A percentile compares a stretch with the other conserved stretches of the same genome.
Conservation (phyloP, 2,113 vertebrate genomes). For the Crotophaga sulcirostris region DNA sequence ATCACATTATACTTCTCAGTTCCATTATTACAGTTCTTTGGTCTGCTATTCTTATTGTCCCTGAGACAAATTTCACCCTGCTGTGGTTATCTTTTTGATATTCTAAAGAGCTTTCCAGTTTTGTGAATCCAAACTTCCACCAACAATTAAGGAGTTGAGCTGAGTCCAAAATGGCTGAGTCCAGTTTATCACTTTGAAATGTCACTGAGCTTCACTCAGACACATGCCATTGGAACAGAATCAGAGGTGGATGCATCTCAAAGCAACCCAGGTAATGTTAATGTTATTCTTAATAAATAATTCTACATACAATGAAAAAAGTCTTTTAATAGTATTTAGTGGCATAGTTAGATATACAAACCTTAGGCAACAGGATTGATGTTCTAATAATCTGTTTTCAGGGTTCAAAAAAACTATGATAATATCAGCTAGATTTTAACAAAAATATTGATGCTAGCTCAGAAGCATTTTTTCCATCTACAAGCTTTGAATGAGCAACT, state of each 20-base stretch:
- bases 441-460: slow-evolving; percentile 23
- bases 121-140: neutral
- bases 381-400: slow-evolving; percentile 43
- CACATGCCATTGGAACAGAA: rapidly evolving
- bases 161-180: neutral
- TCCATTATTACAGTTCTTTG: neutral
- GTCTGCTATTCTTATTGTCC: neutral
- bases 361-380: neutral
- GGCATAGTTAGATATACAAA: neutral
- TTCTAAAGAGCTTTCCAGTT: neutral
- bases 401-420: neutral
- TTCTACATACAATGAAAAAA: neutral
- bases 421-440: slow-evolving; percentile 29
- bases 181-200: neutral
- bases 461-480: neutral
- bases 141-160: neutral
- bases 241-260: neutral
- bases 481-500: neutral
- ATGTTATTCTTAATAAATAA: neutral
- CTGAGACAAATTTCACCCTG: neutral
- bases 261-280: neutral
- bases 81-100: neutral
- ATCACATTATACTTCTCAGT: neutral
- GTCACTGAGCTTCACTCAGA: neutral
- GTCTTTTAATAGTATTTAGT: neutral